Conservation (phyloP, 2,113 vertebrate species). For the Alexandromys fortis region DNA sequence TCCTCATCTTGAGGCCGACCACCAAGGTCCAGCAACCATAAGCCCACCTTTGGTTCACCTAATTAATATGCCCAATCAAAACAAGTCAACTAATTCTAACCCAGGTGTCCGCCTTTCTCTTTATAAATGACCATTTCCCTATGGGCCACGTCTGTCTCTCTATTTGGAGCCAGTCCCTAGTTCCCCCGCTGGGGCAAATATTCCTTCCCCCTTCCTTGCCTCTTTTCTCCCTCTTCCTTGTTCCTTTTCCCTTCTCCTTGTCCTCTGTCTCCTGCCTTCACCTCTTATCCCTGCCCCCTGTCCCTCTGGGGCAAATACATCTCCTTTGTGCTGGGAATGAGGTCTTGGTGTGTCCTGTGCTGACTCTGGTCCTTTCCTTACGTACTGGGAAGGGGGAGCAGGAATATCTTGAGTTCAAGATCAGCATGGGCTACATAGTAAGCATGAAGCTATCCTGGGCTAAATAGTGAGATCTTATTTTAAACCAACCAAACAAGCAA, state of each 20-base stretch:
- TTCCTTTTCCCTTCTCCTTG: neutral
- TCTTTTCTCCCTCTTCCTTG: neutral
- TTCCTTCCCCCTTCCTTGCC: neutral
- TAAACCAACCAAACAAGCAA: neutral
- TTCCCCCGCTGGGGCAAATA: neutral
- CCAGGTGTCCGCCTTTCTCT: neutral
- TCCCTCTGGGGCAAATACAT: neutral
- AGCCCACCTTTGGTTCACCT: neutral
- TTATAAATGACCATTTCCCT: neutral
- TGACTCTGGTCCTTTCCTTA: neutral
- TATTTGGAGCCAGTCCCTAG: neutral
- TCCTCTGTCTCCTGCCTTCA: neutral
- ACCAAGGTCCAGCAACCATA: neutral
- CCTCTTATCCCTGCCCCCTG: neutral
- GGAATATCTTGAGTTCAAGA: neutral
- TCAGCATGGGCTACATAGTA: neutral
- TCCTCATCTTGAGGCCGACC: neutral
- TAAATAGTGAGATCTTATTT: neutral
- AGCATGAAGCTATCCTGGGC: neutral
- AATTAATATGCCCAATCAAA: neutral
- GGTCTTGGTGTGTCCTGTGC: neutral
- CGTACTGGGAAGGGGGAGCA: neutral
- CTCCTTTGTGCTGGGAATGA: neutral
- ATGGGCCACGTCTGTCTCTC: neutral
- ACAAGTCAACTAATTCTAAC: too few relatives aligned